Base-by-base conservation (phyloP, 2,888 invertebrate species). In the Cenopis cana region DNA sequence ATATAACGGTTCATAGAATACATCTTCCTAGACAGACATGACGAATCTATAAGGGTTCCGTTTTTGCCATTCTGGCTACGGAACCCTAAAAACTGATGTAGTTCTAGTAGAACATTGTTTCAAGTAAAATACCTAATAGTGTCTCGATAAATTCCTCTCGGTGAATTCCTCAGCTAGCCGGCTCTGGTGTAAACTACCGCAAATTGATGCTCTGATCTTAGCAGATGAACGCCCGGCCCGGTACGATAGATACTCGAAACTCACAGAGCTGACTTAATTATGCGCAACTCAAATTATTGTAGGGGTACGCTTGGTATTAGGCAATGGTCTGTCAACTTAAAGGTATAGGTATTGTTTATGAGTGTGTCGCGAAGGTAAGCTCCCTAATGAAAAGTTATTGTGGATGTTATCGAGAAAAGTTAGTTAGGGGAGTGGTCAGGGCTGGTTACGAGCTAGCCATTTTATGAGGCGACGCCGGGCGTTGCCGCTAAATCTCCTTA, bases 401-500 rank as follows among this genome's bases (percentile, higher is more conserved):
- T 79, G 75, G 76, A 74, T 75, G 74, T 78, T 77, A 81, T 86
- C 84, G 83, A 84, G 85, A 82, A 85, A 82, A 81, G 80, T 86
- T 88, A 85, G 88, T 86, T 84, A 82, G 82, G 82, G 85, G 79
- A 76, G 80, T 83, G 89, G 89, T 84, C 89, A 85, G 82, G 82
- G 77, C 81, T 81, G 80, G 89, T 88, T 89, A 88, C 89, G 87
- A 89, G 85, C 86, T 81, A 83, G 86, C 86, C 83, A 85, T 87
- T 91, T 91, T 90, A 90, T 84, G 90, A 86, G 88, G 79, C 80
- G 82, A 87, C 86, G 84, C 84, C 83, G 84, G 86, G 85, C 88
- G 85, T 85, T 84, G 85, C 83, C 85, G 89, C 90, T 89, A 91
- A 92, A 92, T 91, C 91, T 91, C 85, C 90, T 92, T 91, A 91